phyloP scores from a whole-genome alignment of 2,113 vertebrate species.

The Chauna torquata region DNA sequence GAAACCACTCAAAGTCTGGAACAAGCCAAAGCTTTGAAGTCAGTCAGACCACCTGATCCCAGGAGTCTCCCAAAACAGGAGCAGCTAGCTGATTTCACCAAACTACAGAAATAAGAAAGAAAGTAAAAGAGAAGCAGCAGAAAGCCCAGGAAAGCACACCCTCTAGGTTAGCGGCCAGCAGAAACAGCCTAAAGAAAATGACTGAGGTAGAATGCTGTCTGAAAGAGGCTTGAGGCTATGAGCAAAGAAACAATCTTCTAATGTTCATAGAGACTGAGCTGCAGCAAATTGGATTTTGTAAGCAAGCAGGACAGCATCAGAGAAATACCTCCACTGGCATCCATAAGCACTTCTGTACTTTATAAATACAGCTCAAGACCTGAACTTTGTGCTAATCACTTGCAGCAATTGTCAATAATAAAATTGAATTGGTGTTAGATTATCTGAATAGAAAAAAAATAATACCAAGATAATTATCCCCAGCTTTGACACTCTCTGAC shows the following conservation, averaged over 20 bases:
- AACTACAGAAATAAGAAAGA: not conserved
- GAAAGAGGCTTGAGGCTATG: not conserved
- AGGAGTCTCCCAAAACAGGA: not conserved
- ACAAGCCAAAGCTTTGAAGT: not conserved
- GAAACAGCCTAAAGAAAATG: not conserved
- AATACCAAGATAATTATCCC: not conserved
- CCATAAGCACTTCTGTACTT: not conserved
- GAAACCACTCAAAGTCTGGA: not conserved
- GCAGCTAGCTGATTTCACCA: not conserved
- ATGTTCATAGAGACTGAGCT: not conserved
- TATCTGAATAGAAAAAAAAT: not conserved
- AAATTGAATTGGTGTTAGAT: not conserved
- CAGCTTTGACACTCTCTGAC: not conserved
- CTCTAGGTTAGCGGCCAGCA: not conserved
- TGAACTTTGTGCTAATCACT: not conserved
- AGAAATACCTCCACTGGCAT: not conserved
- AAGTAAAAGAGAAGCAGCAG: not conserved
- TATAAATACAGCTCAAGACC: not conserved
- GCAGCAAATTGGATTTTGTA: not conserved
- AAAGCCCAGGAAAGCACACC: not conserved
- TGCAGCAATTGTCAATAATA: not conserved
- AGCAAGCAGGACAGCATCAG: not conserved
- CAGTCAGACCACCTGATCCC: not conserved
- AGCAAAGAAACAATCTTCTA: not conserved
- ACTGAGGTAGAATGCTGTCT: not conserved